A percentile compares a stretch with the other conserved stretches of the same genome.
phyloP scores from a whole-genome alignment of 2,797 vertebrate species.

The Austrolebias charrua region DNA sequence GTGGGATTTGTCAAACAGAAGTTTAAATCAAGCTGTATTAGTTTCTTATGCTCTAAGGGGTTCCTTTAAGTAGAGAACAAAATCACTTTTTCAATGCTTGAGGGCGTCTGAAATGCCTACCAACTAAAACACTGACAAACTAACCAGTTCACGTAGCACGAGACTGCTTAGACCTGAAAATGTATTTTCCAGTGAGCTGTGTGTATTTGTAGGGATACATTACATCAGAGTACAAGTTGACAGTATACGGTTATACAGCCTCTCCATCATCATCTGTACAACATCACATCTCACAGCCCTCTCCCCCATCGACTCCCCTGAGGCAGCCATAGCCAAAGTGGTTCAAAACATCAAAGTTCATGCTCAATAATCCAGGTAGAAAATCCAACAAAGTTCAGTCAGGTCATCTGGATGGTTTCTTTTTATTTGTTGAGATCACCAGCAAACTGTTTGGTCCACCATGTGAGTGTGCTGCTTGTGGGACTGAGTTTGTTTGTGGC shows the following conservation, averaged over 20 bases:
- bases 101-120: background rate
- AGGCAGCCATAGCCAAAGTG: too few species aligned
- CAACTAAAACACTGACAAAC: background rate
- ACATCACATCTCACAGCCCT: background rate
- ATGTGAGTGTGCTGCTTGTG: too few species aligned
- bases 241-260: background rate
- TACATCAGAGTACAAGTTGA: background rate
- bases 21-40: background rate
- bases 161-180: background rate
- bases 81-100: background rate
- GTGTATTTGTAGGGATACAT: background rate
- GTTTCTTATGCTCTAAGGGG: background rate
- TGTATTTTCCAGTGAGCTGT: background rate
- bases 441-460: too few species aligned
- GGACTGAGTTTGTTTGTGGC: too few species aligned
- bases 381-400: too few species aligned
- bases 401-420: too few species aligned
- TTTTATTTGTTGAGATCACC: too few species aligned
- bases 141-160: too few species aligned
- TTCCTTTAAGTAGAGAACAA: background rate
- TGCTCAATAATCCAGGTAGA: too few species aligned
- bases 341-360: too few species aligned
- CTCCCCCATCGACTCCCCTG: too few species aligned
- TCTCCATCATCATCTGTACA: background rate
- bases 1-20: background rate